Conservation (phyloP, 2,113 vertebrate species). For the Microcebus griseorufus region DNA sequence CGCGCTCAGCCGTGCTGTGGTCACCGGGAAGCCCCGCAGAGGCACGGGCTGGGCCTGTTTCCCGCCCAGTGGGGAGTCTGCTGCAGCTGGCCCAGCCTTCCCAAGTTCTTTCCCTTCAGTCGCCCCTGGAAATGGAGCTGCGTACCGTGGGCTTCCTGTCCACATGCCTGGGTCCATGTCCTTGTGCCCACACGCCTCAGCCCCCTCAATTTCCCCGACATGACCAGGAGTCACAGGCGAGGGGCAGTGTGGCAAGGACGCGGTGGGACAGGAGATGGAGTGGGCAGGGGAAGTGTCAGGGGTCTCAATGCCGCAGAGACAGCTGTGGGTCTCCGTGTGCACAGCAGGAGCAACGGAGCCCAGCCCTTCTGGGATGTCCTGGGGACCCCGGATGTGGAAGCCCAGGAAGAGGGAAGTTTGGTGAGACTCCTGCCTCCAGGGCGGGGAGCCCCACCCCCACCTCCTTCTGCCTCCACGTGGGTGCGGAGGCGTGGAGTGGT, state of each 20-base stretch:
- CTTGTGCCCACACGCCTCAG: neutral
- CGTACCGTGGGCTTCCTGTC: neutral
- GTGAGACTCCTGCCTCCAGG: neutral
- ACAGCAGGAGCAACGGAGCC: neutral
- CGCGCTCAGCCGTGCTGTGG: too few species aligned
- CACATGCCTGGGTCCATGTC: too few species aligned
- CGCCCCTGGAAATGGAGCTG: neutral
- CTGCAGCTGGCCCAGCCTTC: neutral
- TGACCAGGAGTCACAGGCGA: too few species aligned
- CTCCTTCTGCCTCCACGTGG: neutral
- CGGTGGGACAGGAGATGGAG: neutral
- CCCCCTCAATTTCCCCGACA: neutral
- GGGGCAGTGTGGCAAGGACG: neutral
- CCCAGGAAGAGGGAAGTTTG: neutral
- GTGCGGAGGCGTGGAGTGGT: neutral
- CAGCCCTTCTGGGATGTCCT: neutral
- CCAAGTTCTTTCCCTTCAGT: neutral
- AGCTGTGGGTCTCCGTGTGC: neutral
- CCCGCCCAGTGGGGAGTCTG: neutral
- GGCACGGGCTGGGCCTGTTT: neutral
- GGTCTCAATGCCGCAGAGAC: neutral
- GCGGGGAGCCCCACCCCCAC: neutral
- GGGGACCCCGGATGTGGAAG: neutral
- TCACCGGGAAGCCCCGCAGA: neutral
- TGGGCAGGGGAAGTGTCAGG: neutral